Evolutionary conservation across 2,888 invertebrate species (phyloP), one percentile per base, ranked within the genome.

Genomic region (Drosophila neotestacea): DNA sequence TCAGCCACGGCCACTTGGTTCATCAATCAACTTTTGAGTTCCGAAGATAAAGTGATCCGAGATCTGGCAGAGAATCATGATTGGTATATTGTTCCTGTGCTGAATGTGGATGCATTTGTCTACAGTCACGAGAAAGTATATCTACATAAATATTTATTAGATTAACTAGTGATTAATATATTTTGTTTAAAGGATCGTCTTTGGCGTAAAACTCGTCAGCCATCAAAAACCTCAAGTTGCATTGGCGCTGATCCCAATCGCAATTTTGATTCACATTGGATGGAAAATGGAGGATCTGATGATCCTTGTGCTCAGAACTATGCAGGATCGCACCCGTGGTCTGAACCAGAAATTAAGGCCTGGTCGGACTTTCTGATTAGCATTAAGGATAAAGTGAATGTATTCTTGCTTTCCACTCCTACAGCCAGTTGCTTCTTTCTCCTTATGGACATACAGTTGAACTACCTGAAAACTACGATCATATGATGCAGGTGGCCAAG

Each of bases 21-120:
- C 22, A 94, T 96, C n/a, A 95, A 96, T 73, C 93, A 95, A 89
- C 91, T 96, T 11, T 91, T 96, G 27, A 94, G 94, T 0, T 95
- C 94, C 48, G 86, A 83, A 0, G 94, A 95, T 81, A 85, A 93
- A 2, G 91, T 92, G 34, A 92, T 95, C 0, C 93, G 94, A 32
- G 85, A 92, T 1, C 90, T 96, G 79, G 94, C 95, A 4, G 94
- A 95, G 77, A 93, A 93, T 50, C 95, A 95, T 77, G 95, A 96
- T 75, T 96, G 96, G 95, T 95, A 96, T 82, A 93, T 96, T 67
- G 93, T 96, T 62, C 96, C 96, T 0, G 94, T 95, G 0, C 90
- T 94, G 0, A 96, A 96, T 90, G 95, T 96, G 32, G 96, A 96
- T 93, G 96, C 96, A 16, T 96, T 95, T 85, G 93, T 88, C 1